Conservation (phyloP, 2,888 invertebrate species). For the Tachystola acroxantha region DNA sequence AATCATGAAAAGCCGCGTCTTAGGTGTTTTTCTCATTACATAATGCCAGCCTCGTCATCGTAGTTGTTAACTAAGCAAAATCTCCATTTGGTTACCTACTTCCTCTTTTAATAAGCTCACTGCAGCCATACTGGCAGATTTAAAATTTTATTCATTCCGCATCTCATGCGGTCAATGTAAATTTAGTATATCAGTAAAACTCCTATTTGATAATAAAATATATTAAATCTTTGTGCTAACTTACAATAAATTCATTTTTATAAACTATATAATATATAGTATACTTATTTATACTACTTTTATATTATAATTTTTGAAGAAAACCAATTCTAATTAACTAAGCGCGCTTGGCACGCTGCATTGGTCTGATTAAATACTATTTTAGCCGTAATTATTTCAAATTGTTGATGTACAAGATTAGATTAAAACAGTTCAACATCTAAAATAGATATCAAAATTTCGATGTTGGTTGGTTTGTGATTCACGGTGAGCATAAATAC, state of each 20-base stretch:
- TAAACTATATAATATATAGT: conserved; percentile 61
- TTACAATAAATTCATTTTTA: conserved; percentile 76
- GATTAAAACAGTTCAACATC: conserved; percentile 28
- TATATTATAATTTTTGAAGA: conserved; percentile 47
- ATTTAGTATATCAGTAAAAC: conserved; percentile 74
- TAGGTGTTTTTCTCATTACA: not conserved
- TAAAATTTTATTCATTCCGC: conserved; percentile 45
- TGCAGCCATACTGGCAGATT: conserved; percentile 49
- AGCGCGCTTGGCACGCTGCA: conserved; percentile 68
- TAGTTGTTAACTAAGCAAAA: conserved; percentile 8
- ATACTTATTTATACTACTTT: conserved; percentile 19
- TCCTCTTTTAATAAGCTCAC: conserved; percentile 48
- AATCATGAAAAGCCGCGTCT: too few species aligned
- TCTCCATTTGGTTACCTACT: conserved; percentile 24
- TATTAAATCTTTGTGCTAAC: conserved; percentile 79
- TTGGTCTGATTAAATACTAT: conserved; percentile 64
- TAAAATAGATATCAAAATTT: conserved; percentile 27
- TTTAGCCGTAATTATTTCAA: conserved; percentile 25
- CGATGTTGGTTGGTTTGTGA: conserved; percentile 31
- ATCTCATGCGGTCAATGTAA: conserved; percentile 68
- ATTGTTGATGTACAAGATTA: conserved; percentile 35
- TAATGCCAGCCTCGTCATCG: conserved; percentile 12
- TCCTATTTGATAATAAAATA: conserved; percentile 77
- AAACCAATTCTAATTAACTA: conserved; percentile 61
- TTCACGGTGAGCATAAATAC: conserved; percentile 41